A percentile compares a stretch with the other conserved stretches of the same genome.
Evolutionary conservation across 2,113 vertebrate genomes (phyloP).

Genomic region (Oreotrochilus melanogaster): DNA sequence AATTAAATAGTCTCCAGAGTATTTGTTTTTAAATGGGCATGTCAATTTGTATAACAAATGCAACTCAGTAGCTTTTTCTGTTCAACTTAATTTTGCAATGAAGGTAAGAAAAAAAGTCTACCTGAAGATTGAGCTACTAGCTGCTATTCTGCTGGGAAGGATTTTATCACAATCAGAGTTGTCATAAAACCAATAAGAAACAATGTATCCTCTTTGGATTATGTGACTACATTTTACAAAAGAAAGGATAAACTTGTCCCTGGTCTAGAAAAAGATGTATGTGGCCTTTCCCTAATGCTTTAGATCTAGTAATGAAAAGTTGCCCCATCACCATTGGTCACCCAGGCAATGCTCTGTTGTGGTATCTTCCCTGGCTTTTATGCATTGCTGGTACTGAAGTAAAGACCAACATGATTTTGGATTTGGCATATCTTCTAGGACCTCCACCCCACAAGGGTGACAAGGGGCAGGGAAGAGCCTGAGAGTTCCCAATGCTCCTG

Average conservation of each 20-base stretch:
- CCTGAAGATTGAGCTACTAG: not conserved
- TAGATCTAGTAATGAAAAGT: not conserved
- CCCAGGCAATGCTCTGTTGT: not conserved
- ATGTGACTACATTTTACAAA: not conserved
- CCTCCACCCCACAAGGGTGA: not conserved
- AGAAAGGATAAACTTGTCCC: not conserved
- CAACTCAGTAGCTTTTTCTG: not conserved
- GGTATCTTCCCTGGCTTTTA: not conserved
- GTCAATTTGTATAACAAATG: not conserved
- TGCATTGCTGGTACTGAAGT: rapidly evolving
- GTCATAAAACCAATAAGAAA: not conserved
- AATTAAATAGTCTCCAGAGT: not conserved
- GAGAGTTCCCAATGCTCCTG: not conserved
- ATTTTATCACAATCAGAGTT: not conserved
- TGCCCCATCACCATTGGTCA: not conserved
- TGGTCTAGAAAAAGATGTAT: not conserved
- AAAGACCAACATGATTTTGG: not conserved
- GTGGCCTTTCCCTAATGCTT: not conserved
- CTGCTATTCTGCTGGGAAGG: not conserved
- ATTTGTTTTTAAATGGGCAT: conserved; percentile 23
- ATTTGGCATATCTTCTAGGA: not conserved
- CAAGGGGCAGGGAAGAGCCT: not conserved
- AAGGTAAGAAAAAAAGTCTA: not conserved
- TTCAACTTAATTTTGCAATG: not conserved
- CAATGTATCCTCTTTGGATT: not conserved